Evolutionary conservation across 2,797 vertebrate genomes (phyloP), one percentile per base, ranked within the genome.

Genomic region (Halcyon leucocephala): DNA sequence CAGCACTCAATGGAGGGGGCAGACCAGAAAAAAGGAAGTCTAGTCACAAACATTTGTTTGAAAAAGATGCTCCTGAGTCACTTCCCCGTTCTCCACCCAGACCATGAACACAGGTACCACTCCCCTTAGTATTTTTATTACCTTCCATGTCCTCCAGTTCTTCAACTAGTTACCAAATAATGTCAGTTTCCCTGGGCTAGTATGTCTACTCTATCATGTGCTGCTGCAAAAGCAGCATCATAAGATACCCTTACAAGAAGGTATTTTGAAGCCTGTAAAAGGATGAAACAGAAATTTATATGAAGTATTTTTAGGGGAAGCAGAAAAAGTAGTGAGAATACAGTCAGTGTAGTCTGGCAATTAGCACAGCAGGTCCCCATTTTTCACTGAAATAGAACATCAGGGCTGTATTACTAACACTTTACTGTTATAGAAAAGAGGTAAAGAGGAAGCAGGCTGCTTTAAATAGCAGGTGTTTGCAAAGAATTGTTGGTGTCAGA

Each of bases 401-500:
- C 84, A 76, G 60, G 26, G 39, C 44, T 61, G 12, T 33, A 35
- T 46, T 74, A 51, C 74, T 76, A 92, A 88, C 82, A 82, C 48
- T 91, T 77, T 39, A 57, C 49, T 33, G 44, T 29, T 76, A 79
- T 58, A 93, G 81, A 92, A 25, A 92, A 90, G 46, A 82, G 39
- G 64, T 42, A 89, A 90, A 97, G 71, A 5, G 7, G 51, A 80
- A 93, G 70, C 10, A 41, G 39, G n/a, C 60, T 62, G 84, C 85
- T 92, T 89, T 94, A 96, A 92, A 97, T 89, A 96, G 90, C 69
- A 95, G 58, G 79, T 91, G 77, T 71, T 92, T 65, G 58, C 66
- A 86, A 92, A 92, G 58, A 88, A 93, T 1, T 91, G 73, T 44
- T 84, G 86, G 73, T 70, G 72, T 72, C 86, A 95, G 69, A 82